Evolutionary conservation across 2,888 invertebrate species (phyloP), one percentile per base, ranked within the genome.

Genomic region (Allacma fusca): DNA sequence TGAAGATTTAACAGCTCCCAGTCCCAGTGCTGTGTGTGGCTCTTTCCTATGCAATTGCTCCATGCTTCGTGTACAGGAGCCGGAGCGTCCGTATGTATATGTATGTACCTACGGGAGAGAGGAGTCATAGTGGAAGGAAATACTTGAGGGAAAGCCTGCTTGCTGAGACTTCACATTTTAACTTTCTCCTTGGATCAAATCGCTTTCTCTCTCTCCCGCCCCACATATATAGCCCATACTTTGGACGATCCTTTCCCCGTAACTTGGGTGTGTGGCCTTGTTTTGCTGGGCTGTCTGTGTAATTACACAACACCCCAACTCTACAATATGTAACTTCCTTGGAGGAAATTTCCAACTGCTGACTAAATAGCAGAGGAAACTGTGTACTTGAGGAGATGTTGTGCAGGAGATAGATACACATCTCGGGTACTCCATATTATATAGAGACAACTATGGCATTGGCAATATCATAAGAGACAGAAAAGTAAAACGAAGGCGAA

Each of bases 401-500:
- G 40, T 40, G 40, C 40, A 40, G 7, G 13, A 40, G 5, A 40
- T 4, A 50, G 50, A 50, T 50, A 50, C 50, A 50, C 50, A 50
- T 50, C 50, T 50, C 50, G 1, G 7, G 50, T 16, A 50, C 9
- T 34, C 34, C 34, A 7, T 34, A 9, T 34, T 34, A 9, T 34
- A 34, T 16, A 50, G 7, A 50, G 16, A 16, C 19, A 50, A 13
- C n/a, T 50, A n/a, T 50, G 5, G 50, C 50, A 50, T 50, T 50
- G 50, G 9, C 50, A 50, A 16, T 50, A 50, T 50, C n/a, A 50
- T n/a, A 59, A 28, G 21, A 29, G 29, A 23, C 19, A 57, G 59
- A 59, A 26, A 29, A 57, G 59, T 44, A 28, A 26, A 29, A 34
- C 13, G 57, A 57, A 28, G 57, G 23, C n/a, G 69, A 69, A 69